Evolutionary conservation across 2,888 invertebrate species (phyloP).

Genomic region (Dolichopus griseipennis): DNA sequence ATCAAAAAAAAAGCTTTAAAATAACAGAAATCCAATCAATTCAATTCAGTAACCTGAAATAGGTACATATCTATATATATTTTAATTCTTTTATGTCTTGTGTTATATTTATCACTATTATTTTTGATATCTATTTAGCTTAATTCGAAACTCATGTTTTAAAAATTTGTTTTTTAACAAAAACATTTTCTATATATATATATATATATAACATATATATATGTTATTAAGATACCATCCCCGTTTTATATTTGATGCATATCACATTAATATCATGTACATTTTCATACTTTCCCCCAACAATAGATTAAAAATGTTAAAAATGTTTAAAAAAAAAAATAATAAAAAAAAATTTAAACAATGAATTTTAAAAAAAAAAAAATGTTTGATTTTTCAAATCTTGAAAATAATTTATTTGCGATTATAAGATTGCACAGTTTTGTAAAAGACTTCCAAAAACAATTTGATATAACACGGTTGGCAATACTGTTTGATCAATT

Average conservation of each 20-base stretch:
- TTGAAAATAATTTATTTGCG: not conserved
- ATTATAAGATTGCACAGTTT: not conserved
- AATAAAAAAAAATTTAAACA: no score
- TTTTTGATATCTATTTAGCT: constrained; percentile 1
- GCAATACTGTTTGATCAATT: not conserved
- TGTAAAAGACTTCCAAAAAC: not conserved
- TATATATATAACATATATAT: no score
- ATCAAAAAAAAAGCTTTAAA: not conserved
- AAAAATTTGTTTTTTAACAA: not conserved
- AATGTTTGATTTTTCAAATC: not conserved
- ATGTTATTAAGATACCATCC: no score
- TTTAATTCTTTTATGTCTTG: not conserved
- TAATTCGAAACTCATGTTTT: not conserved
- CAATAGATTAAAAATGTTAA: not conserved
- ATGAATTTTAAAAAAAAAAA: not conserved
- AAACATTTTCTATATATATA: no score
- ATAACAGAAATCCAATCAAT: not conserved
- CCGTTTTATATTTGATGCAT: no score
- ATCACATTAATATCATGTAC: not conserved
- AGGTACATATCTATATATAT: not conserved
- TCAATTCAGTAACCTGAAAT: not conserved
- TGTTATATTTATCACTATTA: not conserved
- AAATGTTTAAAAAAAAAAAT: not conserved
- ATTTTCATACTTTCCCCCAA: not conserved
- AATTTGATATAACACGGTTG: not conserved